phyloP scores from a whole-genome alignment of 1,140 invertebrate genomes.

The Papilio polyxenes region DNA sequence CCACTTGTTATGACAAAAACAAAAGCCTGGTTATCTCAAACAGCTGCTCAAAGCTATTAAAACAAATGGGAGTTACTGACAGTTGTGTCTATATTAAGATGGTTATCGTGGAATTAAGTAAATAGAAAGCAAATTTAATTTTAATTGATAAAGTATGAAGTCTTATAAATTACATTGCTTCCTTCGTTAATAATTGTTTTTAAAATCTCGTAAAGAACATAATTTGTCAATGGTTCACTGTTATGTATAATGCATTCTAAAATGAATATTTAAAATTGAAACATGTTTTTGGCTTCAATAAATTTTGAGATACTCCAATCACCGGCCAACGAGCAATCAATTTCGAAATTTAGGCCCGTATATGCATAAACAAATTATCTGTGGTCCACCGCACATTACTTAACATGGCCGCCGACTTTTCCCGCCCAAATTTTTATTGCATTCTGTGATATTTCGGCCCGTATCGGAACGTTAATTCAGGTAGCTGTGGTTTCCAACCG shows the following conservation, averaged over 20 bases:
- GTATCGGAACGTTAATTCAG: conserved; percentile 67
- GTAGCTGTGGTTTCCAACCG: conserved; percentile 64
- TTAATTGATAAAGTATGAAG: no score
- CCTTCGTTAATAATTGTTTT: no score
- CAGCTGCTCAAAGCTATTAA: conserved; percentile 4
- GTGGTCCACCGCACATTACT: conserved; percentile 48
- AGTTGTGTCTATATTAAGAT: background rate
- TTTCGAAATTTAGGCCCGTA: conserved; percentile 50
- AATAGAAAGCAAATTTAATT: background rate
- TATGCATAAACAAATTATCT: conserved; percentile 54
- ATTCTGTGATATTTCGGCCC: conserved; percentile 62
- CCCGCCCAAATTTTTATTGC: conserved; percentile 49
- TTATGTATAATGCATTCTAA: no score
- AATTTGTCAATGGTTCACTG: no score
- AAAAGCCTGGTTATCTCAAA: conserved; percentile 7
- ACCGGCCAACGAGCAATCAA: conserved; percentile 7
- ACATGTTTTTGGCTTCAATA: conserved; percentile 7
- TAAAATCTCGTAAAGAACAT: no score
- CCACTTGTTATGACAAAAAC: conserved; percentile 16
- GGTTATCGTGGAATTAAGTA: background rate
- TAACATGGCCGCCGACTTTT: conserved; percentile 49
- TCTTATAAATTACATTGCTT: no score
- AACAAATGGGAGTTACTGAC: conserved; percentile 14
- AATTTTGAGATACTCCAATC: conserved; percentile 10
- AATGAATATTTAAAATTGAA: background rate